Evolutionary conservation across 2,113 vertebrate genomes (phyloP), one percentile per base, ranked within the genome.

Genomic region (Oreochromis spilurus): DNA sequence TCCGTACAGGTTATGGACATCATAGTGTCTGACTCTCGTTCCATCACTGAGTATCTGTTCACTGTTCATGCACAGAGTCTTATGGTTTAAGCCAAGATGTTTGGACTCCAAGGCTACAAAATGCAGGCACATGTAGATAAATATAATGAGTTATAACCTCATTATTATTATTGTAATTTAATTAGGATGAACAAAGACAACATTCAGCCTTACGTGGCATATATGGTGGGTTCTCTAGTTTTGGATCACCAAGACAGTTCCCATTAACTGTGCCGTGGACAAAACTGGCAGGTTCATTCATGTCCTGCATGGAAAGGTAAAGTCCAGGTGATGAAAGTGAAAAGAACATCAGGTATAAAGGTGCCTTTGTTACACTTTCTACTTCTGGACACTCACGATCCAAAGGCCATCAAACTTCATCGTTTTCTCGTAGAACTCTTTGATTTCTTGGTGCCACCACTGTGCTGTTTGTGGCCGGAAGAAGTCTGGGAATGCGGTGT

Each of bases 201-300:
- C 5, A 12, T 29, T n/a, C 19, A 52, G 10, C 38, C 97, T 97
- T 96, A 99, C 98, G 0, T 92, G 98, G 98, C 95, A 98, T 97
- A 36, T 99, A 99, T 1, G 97, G 97, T 29, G 98, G 99, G 0
- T 88, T 48, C 17, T 97, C 96, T 3, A 96, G 93, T 26, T 89
- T 52, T 11, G 11, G 21, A 17, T 90, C n/a, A 16, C 95, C 96
- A 4, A 93, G 92, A 88, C 96, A 97, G 0, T 89, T 85, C 7
- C 91, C 97, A 12, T 91, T 92, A 24, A 97, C 94, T 4, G 98
- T 96, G 0, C 97, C 99, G 3, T 97, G 95, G 48, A 98, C 91
- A 89, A 99, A 99, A 92, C 94, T 96, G 5, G 97, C 86, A 0
- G 98, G 98, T 84, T 99, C 98, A 79, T 99, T 99, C 99, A 99